Evolutionary conservation across 2,888 invertebrate species (phyloP).

Genomic region (Drosophila mettleri): DNA sequence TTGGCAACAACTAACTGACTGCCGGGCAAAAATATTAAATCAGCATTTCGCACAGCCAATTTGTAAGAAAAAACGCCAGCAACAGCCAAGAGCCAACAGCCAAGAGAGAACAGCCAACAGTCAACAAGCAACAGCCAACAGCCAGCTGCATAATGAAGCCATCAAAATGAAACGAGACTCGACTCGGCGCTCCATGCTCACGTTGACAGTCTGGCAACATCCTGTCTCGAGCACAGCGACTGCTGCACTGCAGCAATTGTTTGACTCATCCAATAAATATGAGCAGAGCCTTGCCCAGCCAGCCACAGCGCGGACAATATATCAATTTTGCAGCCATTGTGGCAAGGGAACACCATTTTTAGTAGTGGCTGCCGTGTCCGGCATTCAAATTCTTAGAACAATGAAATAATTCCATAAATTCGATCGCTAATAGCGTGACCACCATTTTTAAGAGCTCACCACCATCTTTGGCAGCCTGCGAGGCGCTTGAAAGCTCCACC

Average conservation of each 20-base stretch:
- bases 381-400: constrained; percentile 81
- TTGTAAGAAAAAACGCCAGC: constrained; percentile 76
- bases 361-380: constrained; percentile 28
- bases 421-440: constrained; percentile 76
- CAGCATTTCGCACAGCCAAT: constrained; percentile 75
- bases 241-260: constrained; percentile 48
- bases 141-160: constrained; percentile 76
- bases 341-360: constrained; percentile 65
- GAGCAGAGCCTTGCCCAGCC: constrained; percentile 30
- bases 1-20: constrained; percentile 56
- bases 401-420: constrained; percentile 82
- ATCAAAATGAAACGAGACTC: constrained; percentile 56
- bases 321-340: constrained; percentile 73
- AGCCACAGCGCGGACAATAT: constrained; percentile 40
- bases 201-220: constrained; percentile 33
- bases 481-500: constrained; percentile 72
- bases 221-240: constrained; percentile 22
- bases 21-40: constrained; percentile 70
- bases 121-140: constrained; percentile 20
- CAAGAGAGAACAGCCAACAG: constrained; percentile 21
- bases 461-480: constrained; percentile 64
- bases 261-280: constrained; percentile 74
- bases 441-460: constrained; percentile 78
- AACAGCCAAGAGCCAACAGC: constrained; percentile 34
- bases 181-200: constrained; percentile 5